Percentiles rank a stretch among this genome's conserved stretches.
Conservation (phyloP, 2,113 vertebrate genomes). For the Piprites chloris region DNA sequence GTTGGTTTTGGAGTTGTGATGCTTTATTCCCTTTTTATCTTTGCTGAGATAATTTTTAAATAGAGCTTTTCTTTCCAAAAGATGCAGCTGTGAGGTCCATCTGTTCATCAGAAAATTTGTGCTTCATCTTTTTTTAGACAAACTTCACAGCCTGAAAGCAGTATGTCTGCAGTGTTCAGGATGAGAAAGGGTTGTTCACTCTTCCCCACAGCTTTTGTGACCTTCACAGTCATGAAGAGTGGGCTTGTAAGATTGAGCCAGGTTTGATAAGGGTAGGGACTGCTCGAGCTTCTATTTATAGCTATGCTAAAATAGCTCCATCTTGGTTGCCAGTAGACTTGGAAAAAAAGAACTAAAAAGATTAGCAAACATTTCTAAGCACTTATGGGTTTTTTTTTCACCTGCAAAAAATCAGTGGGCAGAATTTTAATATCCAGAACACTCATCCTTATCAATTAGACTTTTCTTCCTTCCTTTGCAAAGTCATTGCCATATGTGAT, state of each 20-base stretch:
- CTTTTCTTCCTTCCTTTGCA: background rate
- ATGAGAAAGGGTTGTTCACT: background rate
- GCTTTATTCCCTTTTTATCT: conserved; percentile 26
- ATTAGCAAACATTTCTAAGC: background rate
- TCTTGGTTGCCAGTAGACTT: background rate
- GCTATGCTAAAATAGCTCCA: background rate
- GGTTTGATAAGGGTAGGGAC: background rate
- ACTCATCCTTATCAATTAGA: background rate
- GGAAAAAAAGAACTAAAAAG: background rate
- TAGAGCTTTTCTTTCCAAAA: background rate
- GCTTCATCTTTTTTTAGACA: conserved; percentile 36
- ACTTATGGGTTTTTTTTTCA: background rate
- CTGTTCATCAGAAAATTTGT: conserved; percentile 31
- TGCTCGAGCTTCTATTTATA: background rate
- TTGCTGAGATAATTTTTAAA: conserved; percentile 26
- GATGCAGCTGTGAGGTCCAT: conserved; percentile 54
- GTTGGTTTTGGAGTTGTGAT: background rate
- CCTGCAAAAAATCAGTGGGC: background rate
- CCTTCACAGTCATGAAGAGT: background rate
- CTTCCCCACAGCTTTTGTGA: background rate
- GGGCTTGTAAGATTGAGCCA: background rate
- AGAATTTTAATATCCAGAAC: background rate
- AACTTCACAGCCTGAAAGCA: background rate
- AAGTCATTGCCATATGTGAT: background rate
- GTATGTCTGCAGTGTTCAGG: background rate